Conservation (phyloP, 2,888 invertebrate species). For the Rhagophthalmus giganteus region DNA sequence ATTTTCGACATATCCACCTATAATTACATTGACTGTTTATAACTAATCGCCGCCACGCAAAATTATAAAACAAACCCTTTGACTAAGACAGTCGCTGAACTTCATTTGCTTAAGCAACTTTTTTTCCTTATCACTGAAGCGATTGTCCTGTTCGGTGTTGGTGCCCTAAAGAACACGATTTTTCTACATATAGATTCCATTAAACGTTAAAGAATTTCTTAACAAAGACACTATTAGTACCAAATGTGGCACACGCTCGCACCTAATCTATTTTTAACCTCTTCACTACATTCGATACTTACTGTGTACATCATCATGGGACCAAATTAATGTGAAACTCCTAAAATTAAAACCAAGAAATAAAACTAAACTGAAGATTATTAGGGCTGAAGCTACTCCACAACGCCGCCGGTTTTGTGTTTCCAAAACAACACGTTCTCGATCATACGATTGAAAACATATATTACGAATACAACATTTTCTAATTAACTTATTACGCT, state of each 20-base stretch:
- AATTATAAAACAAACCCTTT: constrained; percentile 77
- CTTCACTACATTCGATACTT: constrained; percentile 34
- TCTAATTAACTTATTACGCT: background rate
- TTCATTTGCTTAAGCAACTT: constrained; percentile 98
- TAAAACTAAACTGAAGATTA: constrained; percentile 8
- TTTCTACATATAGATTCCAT: no score
- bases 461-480: constrained; percentile 3
- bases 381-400: no score
- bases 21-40: constrained; percentile 4
- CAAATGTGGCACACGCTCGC: constrained; percentile 18
- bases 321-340: constrained; percentile 1
- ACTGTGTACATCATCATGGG: constrained; percentile 51
- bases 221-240: no score
- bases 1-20: constrained; percentile 98
- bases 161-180: constrained; percentile 94
- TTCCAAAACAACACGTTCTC: constrained; percentile 1
- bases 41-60: background rate
- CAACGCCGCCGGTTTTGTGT: constrained; percentile 20
- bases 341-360: constrained; percentile 8
- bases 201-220: no score
- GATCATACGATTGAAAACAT: background rate
- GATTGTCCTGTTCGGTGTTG: constrained; percentile 97
- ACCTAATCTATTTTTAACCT: constrained; percentile 23
- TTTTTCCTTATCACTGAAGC: constrained; percentile 99
- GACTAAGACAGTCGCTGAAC: constrained; percentile 91